Evolutionary conservation across 2,797 vertebrate species (phyloP).

Genomic region (Melanotaenia pygmaea): DNA sequence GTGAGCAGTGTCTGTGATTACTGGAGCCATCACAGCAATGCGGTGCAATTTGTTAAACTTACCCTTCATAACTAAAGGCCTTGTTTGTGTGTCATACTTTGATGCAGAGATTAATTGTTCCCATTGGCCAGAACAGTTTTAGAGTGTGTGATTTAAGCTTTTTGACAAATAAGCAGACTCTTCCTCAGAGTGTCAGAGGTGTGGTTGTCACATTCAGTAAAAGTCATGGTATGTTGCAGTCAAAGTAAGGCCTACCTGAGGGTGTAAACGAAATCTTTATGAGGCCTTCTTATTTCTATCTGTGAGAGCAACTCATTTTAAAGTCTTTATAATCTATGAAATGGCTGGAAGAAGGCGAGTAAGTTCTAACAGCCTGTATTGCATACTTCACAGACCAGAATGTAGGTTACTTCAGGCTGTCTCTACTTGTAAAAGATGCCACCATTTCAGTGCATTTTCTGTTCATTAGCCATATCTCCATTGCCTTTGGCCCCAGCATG

Average conservation of each 20-base stretch:
- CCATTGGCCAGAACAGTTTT: neutral
- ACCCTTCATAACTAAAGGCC: slow-evolving; percentile 2
- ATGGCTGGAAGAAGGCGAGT: slow-evolving; percentile 43
- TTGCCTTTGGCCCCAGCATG: slow-evolving; percentile 47
- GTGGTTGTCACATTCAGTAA: slow-evolving; percentile 18
- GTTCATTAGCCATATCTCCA: slow-evolving; percentile 69
- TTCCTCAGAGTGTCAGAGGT: slow-evolving; percentile 1
- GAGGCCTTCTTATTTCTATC: slow-evolving; percentile 43
- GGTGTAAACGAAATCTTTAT: slow-evolving; percentile 45
- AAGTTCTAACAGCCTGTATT: slow-evolving; percentile 12
- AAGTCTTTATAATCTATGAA: slow-evolving; percentile 55
- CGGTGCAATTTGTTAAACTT: slow-evolving; percentile 19
- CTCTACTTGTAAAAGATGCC: slow-evolving; percentile 47
- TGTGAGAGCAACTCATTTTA: slow-evolving; percentile 50
- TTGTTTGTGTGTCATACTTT: slow-evolving; percentile 25
- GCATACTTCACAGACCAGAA: slow-evolving; percentile 37
- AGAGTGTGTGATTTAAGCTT: neutral
- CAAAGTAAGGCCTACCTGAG: slow-evolving; percentile 32
- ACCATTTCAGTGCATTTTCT: slow-evolving; percentile 53
- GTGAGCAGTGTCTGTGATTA: slow-evolving; percentile 30
- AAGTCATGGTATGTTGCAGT: slow-evolving; percentile 34
- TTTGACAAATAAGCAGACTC: neutral
- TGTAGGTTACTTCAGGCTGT: slow-evolving; percentile 47
- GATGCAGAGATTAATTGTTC: neutral
- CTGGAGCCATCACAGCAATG: slow-evolving; percentile 18